Evolutionary conservation across 2,113 vertebrate species (phyloP), one percentile per base, ranked within the genome.

Genomic region (Embiotoca jacksoni): DNA sequence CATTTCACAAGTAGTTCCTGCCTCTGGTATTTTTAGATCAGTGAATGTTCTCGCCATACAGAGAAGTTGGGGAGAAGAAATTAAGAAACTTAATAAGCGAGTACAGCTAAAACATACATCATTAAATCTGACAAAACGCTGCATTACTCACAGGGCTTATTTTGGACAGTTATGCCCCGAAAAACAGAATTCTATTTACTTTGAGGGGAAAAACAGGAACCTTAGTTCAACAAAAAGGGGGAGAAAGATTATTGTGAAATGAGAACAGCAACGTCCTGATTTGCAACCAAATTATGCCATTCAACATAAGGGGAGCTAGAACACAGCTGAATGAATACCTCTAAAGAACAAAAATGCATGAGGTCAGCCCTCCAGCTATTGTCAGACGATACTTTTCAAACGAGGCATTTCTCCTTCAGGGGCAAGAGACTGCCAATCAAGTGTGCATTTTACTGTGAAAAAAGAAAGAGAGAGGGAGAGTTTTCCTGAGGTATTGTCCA

Each of bases 51-150:
- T 93, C 89, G 81, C 90, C 84, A 64, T 88, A 56, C 68, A 47
- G 63, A 83, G 80, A 80, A 61, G 64, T 81, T 63, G 65, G 71
- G 76, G 84, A 82, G 81, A 88, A 89, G 83, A 89, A 94, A 92
- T 94, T 92, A 94, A 93, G 87, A 91, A 87, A 91, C 90, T 89
- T 93, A 94, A 94, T 92, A 93, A 93, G 84, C 76, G 61, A 90
- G 83, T 92, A 88, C 44, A 80, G 73, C 78, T 89, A 85, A 91
- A 92, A 85, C 80, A 93, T 92, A 92, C 89, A 92, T 91, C 83
- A 92, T 93, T 92, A 93, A 90, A 92, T 86, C 75, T 77, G 86
- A 91, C 77, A 84, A 89, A 88, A 60, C 59, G 66, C 67, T 55
- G 78, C 66, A 65, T 87, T 82, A 74, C 62, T 84, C 72, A 83